Evolutionary conservation across 2,888 invertebrate genomes (phyloP), one percentile per base, ranked within the genome.

Genomic region (Acrobasis consociella): DNA sequence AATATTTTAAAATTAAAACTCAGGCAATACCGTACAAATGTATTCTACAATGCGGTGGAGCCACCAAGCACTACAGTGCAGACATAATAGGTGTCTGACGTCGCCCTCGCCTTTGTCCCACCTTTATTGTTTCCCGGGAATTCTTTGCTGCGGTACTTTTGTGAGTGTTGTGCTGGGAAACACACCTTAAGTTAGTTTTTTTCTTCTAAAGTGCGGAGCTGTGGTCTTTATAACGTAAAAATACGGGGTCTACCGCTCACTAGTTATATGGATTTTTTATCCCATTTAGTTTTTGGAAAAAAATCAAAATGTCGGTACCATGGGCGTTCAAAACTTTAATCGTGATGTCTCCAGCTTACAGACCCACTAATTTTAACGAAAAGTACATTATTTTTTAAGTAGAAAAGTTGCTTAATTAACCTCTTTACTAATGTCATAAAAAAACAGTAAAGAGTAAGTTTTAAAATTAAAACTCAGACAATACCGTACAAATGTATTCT

Each of bases 361-460:
- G 22, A 22, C 2, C 22, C 22, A 22, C 22, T 22, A 3, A 1
- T 22, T 22, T 22, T 3, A 22, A 22, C 3, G 22, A 22, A n/a
- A n/a, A n/a, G n/a, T n/a, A n/a, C n/a, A n/a, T n/a, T n/a, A n/a
- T n/a, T n/a, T n/a, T n/a, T n/a, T n/a, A n/a, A n/a, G n/a, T n/a
- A 22, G 22, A 22, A 22, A 22, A 22, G 22, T 1, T 22, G 3
- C 3, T 3, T 22, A 22, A 22, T 22, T 22, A 60, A 31, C 38
- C 13, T 52, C 46, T 55, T 65, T 65, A 65, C 65, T 64, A 56
- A 53, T 22, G 51, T 9, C 17, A 15, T 15, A 51, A 22, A n/a
- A n/a, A 9, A 17, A 5, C 17, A 31, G 5, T 22, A 52, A 52
- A 52, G 17, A 9, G 31, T 31, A 31, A 31, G 7, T 31, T 31